Conservation (phyloP, 2,797 vertebrate genomes). For the Poeciliopsis presidionis region DNA sequence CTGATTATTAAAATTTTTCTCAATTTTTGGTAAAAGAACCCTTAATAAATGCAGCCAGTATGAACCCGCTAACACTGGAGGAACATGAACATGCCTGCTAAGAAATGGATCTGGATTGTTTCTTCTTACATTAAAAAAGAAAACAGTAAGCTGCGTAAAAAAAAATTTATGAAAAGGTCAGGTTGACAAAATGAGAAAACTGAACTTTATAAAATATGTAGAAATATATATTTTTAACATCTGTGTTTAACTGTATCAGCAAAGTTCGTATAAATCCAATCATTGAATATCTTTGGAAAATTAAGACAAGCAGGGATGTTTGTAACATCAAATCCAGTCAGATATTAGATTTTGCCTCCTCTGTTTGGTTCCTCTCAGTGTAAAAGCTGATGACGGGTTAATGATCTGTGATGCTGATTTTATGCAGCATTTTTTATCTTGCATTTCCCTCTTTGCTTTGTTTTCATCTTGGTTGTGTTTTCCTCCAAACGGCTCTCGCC, state of each 20-base stretch:
- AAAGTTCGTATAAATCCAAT: background rate
- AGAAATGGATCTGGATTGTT: background rate
- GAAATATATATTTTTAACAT: background rate
- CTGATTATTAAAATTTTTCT: background rate
- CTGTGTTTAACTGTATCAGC: background rate
- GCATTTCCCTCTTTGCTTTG: conserved; percentile 14
- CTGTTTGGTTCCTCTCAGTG: background rate
- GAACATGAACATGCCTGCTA: background rate
- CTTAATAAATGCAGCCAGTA: background rate
- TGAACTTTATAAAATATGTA: background rate
- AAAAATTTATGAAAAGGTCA: background rate
- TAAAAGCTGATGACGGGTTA: background rate
- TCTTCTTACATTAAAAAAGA: background rate
- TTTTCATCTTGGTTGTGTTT: conserved; percentile 30
- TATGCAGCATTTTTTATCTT: background rate
- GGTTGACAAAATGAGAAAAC: background rate
- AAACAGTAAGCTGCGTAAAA: background rate
- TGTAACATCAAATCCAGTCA: background rate
- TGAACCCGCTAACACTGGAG: background rate
- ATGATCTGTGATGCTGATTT: background rate
- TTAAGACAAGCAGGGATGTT: background rate
- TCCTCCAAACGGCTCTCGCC: conserved; percentile 16
- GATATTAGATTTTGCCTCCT: background rate
- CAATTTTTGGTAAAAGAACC: background rate
- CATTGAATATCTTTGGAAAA: background rate